Evolutionary conservation across 2,888 invertebrate species (phyloP).

Genomic region (Laspeyria flexula): DNA sequence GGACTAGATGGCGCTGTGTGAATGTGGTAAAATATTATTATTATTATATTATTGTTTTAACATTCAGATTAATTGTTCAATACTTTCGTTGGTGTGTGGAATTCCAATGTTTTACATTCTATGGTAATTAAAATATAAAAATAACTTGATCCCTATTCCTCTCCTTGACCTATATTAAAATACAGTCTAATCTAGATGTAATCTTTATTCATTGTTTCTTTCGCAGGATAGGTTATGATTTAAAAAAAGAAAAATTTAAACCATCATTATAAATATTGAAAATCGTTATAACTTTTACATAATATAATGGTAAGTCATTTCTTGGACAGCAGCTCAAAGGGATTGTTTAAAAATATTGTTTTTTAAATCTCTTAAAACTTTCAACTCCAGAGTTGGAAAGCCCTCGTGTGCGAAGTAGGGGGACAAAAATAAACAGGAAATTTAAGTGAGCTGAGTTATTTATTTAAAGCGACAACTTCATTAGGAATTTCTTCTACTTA

Average conservation of each 20-base stretch:
- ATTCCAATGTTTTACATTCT: conserved; percentile 20
- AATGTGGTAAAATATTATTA: too few species aligned
- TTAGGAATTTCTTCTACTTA: conserved; percentile 68
- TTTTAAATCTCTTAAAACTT: conserved; percentile 52
- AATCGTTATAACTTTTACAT: neutral
- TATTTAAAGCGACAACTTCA: conserved; percentile 76
- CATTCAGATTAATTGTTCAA: conserved; percentile 50
- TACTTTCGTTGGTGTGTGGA: conserved; percentile 15
- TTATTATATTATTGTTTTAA: too few species aligned
- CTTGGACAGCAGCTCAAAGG: conserved; percentile 10
- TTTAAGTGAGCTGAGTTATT: conserved; percentile 73
- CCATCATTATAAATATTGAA: neutral
- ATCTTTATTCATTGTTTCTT: too few species aligned
- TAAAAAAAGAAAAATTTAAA: neutral
- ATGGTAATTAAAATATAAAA: conserved; percentile 4
- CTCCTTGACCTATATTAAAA: too few species aligned
- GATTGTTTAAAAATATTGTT: conserved; percentile 36
- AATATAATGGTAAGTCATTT: neutral
- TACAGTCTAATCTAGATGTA: too few species aligned
- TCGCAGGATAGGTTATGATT: neutral
- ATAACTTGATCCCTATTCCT: too few species aligned
- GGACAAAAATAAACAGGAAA: conserved; percentile 79
- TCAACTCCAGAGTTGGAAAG: conserved; percentile 61
- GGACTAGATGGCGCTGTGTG: too few species aligned
- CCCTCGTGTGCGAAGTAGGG: conserved; percentile 55